Base-by-base conservation (phyloP, 2,888 invertebrate genomes). In the Tetragnatha montana region DNA sequence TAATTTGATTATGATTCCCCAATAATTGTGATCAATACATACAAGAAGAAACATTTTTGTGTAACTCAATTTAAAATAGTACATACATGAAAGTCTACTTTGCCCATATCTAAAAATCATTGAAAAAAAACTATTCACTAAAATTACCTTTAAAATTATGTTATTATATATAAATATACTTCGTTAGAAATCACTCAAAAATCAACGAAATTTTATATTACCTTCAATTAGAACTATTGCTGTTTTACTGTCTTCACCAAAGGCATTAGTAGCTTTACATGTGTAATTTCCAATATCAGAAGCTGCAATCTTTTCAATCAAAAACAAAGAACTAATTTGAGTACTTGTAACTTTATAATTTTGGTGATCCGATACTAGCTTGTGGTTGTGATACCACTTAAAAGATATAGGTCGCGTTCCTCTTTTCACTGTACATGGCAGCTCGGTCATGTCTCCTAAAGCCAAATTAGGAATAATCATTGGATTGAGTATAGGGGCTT, bases 201-300 rank as follows among this genome's bases (percentile, higher is more conserved):
- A 68, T 68, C 14, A 68, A 68, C 14, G 14, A 68, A 68, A 14
- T 12, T 8, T 8, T n/a, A 10, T 69, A 35, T 75, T 83, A 90
- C 90, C 90, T 87, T 87, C 87, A 35, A 90, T 82, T 17, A 79
- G 60, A 7, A 90, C 78, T n/a, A 12, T 35, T 10, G n/a, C 90
- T 17, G 79, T 83, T 69, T 73, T 76, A 21, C 79, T 81, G 51
- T 89, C 89, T 8, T 69, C 22, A 35, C 89, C 89, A 14, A 21
- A 87, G 49, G n/a, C 6, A 51, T 85, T 85, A 8, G 8, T 84
- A 8, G 81, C 89, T 35, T 35, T 78, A n/a, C 89, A 89, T 2
- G 89, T 84, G 19, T 89, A 89, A 68, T 89, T 85, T 10, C 89
- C 89, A 47, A 89, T 81, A 79, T 89, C 60, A 3, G 14, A 17